phyloP scores from a whole-genome alignment of 2,113 vertebrate species.

The Bufo gargarizans region DNA sequence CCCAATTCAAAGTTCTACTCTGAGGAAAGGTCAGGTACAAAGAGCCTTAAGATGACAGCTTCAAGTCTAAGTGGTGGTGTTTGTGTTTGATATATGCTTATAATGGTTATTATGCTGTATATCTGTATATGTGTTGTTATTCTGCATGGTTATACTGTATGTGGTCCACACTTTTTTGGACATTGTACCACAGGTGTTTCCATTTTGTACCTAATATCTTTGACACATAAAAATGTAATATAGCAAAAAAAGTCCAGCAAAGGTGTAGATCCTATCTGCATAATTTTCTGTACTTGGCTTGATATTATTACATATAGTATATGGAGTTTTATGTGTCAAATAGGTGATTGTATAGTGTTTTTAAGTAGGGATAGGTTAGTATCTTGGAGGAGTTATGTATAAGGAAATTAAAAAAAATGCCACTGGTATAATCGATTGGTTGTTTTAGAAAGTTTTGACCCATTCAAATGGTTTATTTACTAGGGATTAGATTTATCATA shows the following conservation, averaged over 20 bases:
- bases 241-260: background rate
- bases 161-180: background rate
- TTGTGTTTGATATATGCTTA: constrained; percentile 18
- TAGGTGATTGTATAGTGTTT: background rate
- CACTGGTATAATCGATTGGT: background rate
- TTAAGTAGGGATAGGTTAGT: background rate
- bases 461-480: background rate
- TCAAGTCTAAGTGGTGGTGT: constrained; percentile 30
- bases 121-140: constrained; percentile 19
- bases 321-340: background rate
- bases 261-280: background rate
- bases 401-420: background rate
- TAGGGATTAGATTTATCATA: background rate
- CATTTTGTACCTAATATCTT: background rate
- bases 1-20: constrained; percentile 26
- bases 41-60: constrained; percentile 9
- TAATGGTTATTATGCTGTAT: background rate
- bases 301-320: background rate
- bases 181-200: background rate
- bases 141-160: constrained; percentile 25
- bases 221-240: constrained; percentile 11
- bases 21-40: constrained; percentile 43
- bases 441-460: background rate
- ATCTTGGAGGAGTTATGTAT: background rate
- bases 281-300: background rate